Conservation (phyloP, 2,888 invertebrate genomes). For the Punctoribates punctum region DNA sequence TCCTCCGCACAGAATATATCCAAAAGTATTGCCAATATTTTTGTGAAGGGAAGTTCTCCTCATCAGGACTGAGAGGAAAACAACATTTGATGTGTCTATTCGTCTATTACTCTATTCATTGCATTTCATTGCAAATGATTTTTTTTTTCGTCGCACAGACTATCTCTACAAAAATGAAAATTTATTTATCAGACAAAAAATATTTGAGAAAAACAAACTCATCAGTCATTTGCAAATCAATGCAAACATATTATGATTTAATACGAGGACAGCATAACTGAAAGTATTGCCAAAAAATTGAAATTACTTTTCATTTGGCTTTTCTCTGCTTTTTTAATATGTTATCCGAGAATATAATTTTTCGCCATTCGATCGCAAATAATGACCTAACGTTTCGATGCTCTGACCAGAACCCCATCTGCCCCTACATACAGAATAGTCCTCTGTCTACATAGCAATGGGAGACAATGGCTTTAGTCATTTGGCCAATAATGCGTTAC, state of each 20-base stretch:
- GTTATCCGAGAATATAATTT: not conserved
- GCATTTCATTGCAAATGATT: not conserved
- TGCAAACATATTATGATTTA: not conserved
- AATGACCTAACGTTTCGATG: slow-evolving; percentile 20
- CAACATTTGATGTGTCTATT: slow-evolving; percentile 11
- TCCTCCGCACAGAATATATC: not conserved
- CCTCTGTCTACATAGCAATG: not conserved
- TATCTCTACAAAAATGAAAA: not conserved
- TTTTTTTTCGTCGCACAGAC: not conserved
- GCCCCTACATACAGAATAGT: not conserved
- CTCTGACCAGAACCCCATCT: slow-evolving; percentile 32
- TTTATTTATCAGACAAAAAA: not conserved
- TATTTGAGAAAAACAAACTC: slow-evolving; percentile 1
- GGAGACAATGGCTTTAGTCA: slow-evolving; percentile 37
- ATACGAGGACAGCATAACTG: too few species aligned
- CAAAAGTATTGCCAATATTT: not conserved
- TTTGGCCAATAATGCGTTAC: slow-evolving; percentile 34
- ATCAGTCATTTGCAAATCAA: not conserved
- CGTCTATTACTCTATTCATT: too few species aligned
- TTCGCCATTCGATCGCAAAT: slow-evolving; percentile 23
- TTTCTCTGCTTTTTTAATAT: too few species aligned
- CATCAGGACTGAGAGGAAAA: not conserved
- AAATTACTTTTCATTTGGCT: not conserved
- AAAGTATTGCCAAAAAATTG: not conserved
- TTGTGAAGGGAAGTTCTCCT: not conserved